These are phyloP conservation scores for Drosophila jambulina DNA, from an alignment of 1,140 invertebrate genomes.

Conservation along the genomic window DNA sequence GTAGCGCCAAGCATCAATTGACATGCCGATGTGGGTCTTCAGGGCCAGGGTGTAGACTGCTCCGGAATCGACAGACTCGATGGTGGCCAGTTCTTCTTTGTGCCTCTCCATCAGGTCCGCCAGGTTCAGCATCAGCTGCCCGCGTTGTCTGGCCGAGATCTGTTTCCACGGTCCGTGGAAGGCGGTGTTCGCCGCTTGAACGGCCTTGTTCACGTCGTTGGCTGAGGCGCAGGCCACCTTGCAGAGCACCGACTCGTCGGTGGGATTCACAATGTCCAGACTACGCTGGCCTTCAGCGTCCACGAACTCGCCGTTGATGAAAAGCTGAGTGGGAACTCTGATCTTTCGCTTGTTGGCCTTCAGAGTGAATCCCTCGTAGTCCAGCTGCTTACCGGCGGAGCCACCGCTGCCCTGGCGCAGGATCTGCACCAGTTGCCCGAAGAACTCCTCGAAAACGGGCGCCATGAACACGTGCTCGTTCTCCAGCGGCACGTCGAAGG, in stretches of 20 bases:
- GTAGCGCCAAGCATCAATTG: slow-evolving; percentile 96
- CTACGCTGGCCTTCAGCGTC: slow-evolving; percentile 89
- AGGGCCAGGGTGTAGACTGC: slow-evolving; percentile 97
- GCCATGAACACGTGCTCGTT: slow-evolving; percentile 98
- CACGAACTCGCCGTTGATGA: slow-evolving; percentile 96
- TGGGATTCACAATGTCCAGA: slow-evolving; percentile 92
- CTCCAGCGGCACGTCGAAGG: slow-evolving; percentile 90
- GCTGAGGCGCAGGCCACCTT: slow-evolving; percentile 91
- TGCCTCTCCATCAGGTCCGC: slow-evolving; percentile 97
- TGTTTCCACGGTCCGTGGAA: slow-evolving; percentile 96
- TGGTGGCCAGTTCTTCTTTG: slow-evolving; percentile 96
- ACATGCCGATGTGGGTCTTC: slow-evolving; percentile 98
- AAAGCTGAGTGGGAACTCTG: slow-evolving; percentile 94
- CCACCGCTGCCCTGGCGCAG: slow-evolving; percentile 61
- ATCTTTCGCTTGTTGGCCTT: slow-evolving; percentile 94
- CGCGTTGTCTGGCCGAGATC: slow-evolving; percentile 93
- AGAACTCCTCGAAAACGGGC: slow-evolving; percentile 94
- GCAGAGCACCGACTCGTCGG: slow-evolving; percentile 93
- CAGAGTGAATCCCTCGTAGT: slow-evolving; percentile 90
- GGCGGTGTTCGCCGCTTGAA: slow-evolving; percentile 93
- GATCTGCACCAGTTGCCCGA: slow-evolving; percentile 79
- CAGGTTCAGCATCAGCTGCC: slow-evolving; percentile 91
- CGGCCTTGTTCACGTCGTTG: slow-evolving; percentile 94
- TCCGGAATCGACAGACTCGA: slow-evolving; percentile 96
- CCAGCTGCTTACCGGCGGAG: slow-evolving; percentile 86